Conservation (phyloP, 2,888 invertebrate species). For the Cheilosia variabilis region DNA sequence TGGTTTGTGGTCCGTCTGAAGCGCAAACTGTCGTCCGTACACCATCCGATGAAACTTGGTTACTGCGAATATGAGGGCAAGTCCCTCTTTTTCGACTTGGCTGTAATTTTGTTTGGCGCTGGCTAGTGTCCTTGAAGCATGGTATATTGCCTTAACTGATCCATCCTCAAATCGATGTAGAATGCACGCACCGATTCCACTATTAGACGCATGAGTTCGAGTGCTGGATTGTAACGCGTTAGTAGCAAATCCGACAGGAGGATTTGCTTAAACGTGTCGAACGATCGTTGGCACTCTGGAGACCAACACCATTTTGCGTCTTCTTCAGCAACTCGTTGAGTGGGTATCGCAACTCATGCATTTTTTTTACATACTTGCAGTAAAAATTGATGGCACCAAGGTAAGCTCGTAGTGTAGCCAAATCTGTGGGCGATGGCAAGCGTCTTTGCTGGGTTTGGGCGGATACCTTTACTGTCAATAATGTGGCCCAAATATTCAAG, state of each 20-base stretch:
- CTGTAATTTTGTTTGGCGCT: constrained; percentile 59
- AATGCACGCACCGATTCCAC: constrained; percentile 54
- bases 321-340: constrained; percentile 53
- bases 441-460: constrained; percentile 45
- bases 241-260: constrained; percentile 46
- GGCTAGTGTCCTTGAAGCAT: constrained; percentile 55
- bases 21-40: constrained; percentile 59
- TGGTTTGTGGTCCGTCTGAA: constrained; percentile 82
- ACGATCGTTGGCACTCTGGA: constrained; percentile 47
- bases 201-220: constrained; percentile 46
- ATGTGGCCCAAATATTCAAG: constrained; percentile 63
- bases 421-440: constrained; percentile 28
- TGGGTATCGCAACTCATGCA: constrained; percentile 38
- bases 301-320: constrained; percentile 53
- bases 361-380: constrained; percentile 59
- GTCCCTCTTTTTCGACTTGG: constrained; percentile 71
- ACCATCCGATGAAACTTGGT: constrained; percentile 59
- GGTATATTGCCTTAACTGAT: constrained; percentile 51
- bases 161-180: constrained; percentile 57
- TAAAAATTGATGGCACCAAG: constrained; percentile 62
- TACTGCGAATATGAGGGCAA: constrained; percentile 67
- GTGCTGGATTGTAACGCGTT: constrained; percentile 56
- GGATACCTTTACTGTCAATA: constrained; percentile 39
- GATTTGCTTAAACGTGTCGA: constrained; percentile 68
- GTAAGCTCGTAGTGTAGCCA: constrained; percentile 48